Base-by-base conservation (phyloP, 2,113 vertebrate species). In the Gasterosteus aculeatus region DNA sequence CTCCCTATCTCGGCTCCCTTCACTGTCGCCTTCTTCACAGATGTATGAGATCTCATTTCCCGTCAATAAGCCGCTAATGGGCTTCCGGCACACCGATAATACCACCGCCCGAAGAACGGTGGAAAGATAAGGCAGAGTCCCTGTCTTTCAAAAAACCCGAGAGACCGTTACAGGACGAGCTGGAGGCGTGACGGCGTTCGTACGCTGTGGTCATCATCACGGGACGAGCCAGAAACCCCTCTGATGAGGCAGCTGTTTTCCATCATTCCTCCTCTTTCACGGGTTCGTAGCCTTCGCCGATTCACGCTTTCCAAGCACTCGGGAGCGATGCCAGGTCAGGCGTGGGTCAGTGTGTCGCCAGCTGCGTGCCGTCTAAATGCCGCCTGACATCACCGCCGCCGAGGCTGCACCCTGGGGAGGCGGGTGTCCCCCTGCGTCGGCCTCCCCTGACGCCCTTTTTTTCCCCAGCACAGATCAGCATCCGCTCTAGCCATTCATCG, bases 41-140 rank as follows among this genome's bases (percentile, higher is more conserved):
- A 85, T 70, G 71, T 81, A 73, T 60, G 75, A 82, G 82, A 81
- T 89, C 91, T 93, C 86, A 89, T 93, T 89, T 89, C 85, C 89
- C 54, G 74, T 92, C 93, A 92, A 92, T 91, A 93, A 90, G 83
- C 79, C 80, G 82, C 88, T 93, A 93, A 93, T 92, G 72, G 91
- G 78, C 76, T 88, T 88, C 72, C 7, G 62, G 83, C 82, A 82
- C 83, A 68, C 73, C 78, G 89, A 91, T 88, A 87, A 91, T 74
- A 61, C 83, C 44, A 58, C 58, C 51, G 81, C 72, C 68, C 81
- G 83, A 81, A 73, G 85, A 87, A 84, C 83, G 80, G 80, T 65
- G 79, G 88, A 66, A 68, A 92, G 87, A 92, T 91, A 91, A 91
- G 89, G 85, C 68, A 68, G 65, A 79, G 76, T 69, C 63, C 81